Percentiles rank a stretch among this genome's conserved stretches.
Conservation (phyloP, 1,140 invertebrate genomes). For the Anagrus nilaparvatae region DNA sequence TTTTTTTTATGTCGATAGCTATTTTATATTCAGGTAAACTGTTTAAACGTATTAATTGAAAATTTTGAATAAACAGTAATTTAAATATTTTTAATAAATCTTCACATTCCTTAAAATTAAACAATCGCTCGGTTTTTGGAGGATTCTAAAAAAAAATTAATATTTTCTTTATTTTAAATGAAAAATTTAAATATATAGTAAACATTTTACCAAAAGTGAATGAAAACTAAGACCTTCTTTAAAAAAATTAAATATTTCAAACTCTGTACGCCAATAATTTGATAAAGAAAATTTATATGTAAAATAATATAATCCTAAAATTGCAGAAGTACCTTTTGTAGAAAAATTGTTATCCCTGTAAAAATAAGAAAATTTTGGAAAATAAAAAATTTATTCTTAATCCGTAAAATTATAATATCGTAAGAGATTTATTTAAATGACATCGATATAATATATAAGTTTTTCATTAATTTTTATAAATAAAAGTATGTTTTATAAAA, state of each 20-base stretch:
- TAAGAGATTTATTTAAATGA: neutral
- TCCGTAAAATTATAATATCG: neutral
- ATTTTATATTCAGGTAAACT: slow-evolving; percentile 23
- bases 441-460: neutral
- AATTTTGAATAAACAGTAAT: slow-evolving; percentile 23
- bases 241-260: slow-evolving; percentile 26
- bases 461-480: slow-evolving; percentile 7
- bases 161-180: slow-evolving; percentile 6
- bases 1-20: too few relatives aligned
- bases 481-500: slow-evolving; percentile 6
- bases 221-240: slow-evolving; percentile 22
- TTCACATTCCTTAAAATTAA: slow-evolving; percentile 22
- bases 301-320: slow-evolving; percentile 27
- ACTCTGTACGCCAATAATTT: slow-evolving; percentile 18
- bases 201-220: slow-evolving; percentile 24
- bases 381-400: neutral
- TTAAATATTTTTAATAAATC: slow-evolving; percentile 24
- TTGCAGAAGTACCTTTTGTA: slow-evolving; percentile 24
- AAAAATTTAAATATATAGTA: slow-evolving; percentile 11
- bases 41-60: slow-evolving; percentile 23
- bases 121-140: slow-evolving; percentile 24
- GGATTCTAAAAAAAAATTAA: slow-evolving; percentile 25
- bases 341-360: slow-evolving; percentile 26
- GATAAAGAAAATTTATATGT: slow-evolving; percentile 27
- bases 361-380: slow-evolving; percentile 6